Conservation (phyloP, 2,888 invertebrate species). For the Melinopterus prodromus region DNA sequence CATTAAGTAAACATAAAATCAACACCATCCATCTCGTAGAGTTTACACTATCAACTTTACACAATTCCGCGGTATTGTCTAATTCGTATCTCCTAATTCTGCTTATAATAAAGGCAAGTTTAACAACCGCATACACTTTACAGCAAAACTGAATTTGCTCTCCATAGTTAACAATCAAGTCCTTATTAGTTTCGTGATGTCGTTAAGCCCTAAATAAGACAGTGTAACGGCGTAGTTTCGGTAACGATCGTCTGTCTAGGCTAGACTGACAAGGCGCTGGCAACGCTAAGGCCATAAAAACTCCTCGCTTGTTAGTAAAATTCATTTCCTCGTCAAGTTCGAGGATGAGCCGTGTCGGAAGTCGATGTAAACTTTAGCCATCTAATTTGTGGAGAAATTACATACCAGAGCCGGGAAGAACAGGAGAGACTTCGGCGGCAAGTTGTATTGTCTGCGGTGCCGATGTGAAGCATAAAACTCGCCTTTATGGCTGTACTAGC, state of each 20-base stretch:
- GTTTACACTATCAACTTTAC: too few relatives aligned
- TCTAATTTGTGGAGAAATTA: slow-evolving; percentile 43
- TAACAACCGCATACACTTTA: background rate
- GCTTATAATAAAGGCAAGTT: background rate
- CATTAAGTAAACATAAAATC: too few relatives aligned
- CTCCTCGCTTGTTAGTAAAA: slow-evolving; percentile 37
- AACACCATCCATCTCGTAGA: too few relatives aligned
- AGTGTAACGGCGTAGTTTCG: background rate
- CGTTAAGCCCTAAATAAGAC: background rate
- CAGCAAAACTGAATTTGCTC: background rate
- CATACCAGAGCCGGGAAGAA: background rate
- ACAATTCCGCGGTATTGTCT: too few relatives aligned
- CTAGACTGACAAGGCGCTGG: slow-evolving; percentile 15
- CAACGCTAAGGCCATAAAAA: slow-evolving; percentile 21
- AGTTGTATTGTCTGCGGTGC: slow-evolving; percentile 33
- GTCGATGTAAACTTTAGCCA: slow-evolving; percentile 43
- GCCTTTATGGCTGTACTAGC: slow-evolving; percentile 21
- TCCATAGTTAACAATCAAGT: background rate
- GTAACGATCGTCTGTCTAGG: background rate
- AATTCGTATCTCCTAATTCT: background rate
- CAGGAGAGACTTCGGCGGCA: slow-evolving; percentile 19
- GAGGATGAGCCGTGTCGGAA: slow-evolving; percentile 41
- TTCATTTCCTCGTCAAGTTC: slow-evolving; percentile 40
- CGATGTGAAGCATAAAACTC: slow-evolving; percentile 33
- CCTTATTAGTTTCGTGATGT: background rate